Base-by-base conservation (phyloP, 2,888 invertebrate species). In the Eupithecia vulgata region DNA sequence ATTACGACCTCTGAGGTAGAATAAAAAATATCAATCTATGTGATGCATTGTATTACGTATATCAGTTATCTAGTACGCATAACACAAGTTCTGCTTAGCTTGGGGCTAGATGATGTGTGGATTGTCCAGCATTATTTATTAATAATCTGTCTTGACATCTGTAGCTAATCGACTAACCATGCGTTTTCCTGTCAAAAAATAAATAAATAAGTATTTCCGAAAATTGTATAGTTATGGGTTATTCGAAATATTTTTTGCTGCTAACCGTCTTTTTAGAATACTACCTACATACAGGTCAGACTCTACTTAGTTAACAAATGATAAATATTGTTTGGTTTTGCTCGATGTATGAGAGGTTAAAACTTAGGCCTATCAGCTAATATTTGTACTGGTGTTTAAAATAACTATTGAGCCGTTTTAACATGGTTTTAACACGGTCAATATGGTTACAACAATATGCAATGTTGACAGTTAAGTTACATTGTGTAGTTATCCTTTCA, bases 321-420 rank as follows among this genome's bases (percentile, higher is more conserved):
- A 17, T 61, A 61, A 34, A 61, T 17, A 21, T 57, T 25, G 25
- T 57, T 57, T 13, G 13, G 57, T 25, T 25, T 57, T 25, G 57
- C 21, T 35, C 30, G 34, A 35, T n/a, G 52, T 48, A 48, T 6
- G 48, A 67, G 45, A 34, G 48, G 48, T 35, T 12, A 21, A n/a
- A 42, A 45, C 66, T 25, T 15, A 66, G n/a, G 25, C 57, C 57
- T 35, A 42, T 68, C 61, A 30, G 48, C 48, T 48, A 73, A 70
- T 73, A 70, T 73, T 73, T 67, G 35, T n/a, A 13, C 64, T 57
- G 15, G 35, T 68, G 64, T 70, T 68, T 70, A 65, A 67, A 25
- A n/a, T 57, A 45, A 25, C 42, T 70, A 64, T 70, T 68, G 42
- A 68, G 45, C 64, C 59, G 57, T 65, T 68, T 71, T 37, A 74